These are phyloP conservation scores for Caenorhabditis afra DNA, from an alignment of 2,888 invertebrate genomes.

Conservation along the genomic window DNA sequence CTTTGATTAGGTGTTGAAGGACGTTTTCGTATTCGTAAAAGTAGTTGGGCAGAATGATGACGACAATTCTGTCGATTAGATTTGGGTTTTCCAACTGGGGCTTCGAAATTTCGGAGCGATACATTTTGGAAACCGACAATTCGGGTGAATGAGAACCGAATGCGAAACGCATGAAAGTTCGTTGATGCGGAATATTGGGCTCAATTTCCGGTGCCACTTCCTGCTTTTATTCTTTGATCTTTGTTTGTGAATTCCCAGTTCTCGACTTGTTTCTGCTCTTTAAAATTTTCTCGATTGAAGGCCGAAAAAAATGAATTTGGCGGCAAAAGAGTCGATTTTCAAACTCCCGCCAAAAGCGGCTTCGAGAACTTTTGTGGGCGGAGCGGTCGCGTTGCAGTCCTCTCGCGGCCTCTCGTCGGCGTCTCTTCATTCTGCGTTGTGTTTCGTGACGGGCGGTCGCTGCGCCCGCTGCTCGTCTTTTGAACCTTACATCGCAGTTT, in stretches of 20 bases:
- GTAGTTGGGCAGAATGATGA: conserved; percentile 63
- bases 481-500: conserved; percentile 51
- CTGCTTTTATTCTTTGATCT: not conserved
- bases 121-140: conserved; percentile 31
- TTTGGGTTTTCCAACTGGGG: conserved; percentile 52
- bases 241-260: too few relatives aligned
- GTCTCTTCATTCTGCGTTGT: conserved; percentile 13
- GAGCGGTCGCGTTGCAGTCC: conserved; percentile 57
- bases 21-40: conserved; percentile 59
- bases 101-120: conserved; percentile 57
- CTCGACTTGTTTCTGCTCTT: too few relatives aligned
- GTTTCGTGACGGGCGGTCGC: conserved; percentile 54
- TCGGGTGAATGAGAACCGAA: not conserved
- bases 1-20: conserved; percentile 47
- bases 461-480: conserved; percentile 42
- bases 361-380: conserved; percentile 36
- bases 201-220: conserved; percentile 27
- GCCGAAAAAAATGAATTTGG: too few relatives aligned
- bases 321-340: not conserved
- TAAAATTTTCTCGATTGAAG: too few relatives aligned
- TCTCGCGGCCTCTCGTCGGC: conserved; percentile 12
- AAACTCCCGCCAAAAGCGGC: conserved; percentile 16
- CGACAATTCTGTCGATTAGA: conserved; percentile 45
- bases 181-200: conserved; percentile 20
- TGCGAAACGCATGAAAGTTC: not conserved